Evolutionary conservation across 2,888 invertebrate genomes (phyloP).

Genomic region (Drosophila diplacantha): DNA sequence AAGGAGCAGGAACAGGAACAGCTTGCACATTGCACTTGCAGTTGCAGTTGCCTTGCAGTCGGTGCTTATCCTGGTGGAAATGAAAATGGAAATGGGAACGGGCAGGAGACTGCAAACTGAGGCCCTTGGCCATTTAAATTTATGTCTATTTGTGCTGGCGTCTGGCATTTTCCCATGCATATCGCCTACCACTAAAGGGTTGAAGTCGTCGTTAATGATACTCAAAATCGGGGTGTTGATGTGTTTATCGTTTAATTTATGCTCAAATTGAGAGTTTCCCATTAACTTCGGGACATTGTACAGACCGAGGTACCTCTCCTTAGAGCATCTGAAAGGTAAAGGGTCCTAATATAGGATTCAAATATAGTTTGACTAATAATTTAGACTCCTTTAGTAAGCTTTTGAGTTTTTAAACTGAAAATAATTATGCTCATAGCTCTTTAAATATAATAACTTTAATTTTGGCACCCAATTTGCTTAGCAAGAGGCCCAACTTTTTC

Average conservation of each 20-base stretch:
- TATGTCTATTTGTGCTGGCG: constrained; percentile 48
- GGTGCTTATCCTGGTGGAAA: constrained; percentile 34
- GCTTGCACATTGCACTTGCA: constrained; percentile 25
- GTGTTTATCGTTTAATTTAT: constrained; percentile 57
- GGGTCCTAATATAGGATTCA: neutral
- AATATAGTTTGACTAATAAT: neutral
- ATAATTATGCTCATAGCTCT: too few species aligned
- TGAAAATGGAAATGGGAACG: constrained; percentile 20
- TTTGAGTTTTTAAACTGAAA: neutral
- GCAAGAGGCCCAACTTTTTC: neutral
- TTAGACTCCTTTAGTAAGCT: neutral
- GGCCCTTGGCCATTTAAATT: constrained; percentile 52
- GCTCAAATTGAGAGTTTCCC: constrained; percentile 40
- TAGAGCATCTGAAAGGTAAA: neutral
- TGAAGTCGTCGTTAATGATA: constrained; percentile 17
- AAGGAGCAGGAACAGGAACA: constrained; percentile 38
- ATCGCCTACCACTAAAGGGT: constrained; percentile 33
- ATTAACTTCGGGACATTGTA: constrained; percentile 48
- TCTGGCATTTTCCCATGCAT: constrained; percentile 48
- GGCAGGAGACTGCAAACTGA: constrained; percentile 13
- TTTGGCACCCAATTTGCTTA: neutral
- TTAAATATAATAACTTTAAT: neutral
- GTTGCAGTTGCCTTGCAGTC: constrained; percentile 36
- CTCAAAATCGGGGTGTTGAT: constrained; percentile 37
- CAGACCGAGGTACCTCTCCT: neutral